A percentile compares a stretch with the other conserved stretches of the same genome.
phyloP scores from a whole-genome alignment of 2,113 vertebrate genomes.

The Lucifuga dentata region DNA sequence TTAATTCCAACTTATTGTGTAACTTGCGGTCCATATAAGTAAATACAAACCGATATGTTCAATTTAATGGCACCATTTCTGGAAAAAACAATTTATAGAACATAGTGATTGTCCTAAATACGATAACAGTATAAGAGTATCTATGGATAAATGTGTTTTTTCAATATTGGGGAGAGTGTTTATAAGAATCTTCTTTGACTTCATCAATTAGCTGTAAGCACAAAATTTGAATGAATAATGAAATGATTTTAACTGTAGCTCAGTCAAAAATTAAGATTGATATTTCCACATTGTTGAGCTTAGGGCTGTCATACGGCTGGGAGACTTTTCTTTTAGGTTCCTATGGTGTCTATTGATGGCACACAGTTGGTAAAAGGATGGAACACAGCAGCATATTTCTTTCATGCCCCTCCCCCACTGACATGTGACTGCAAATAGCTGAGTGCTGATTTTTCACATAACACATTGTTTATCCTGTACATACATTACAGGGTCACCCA shows the following conservation, averaged over 20 bases:
- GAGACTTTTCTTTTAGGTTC: conserved; percentile 41
- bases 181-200: conserved; percentile 30
- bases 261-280: conserved; percentile 36
- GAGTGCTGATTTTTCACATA: conserved; percentile 36
- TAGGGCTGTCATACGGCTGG: conserved; percentile 53
- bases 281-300: conserved; percentile 44
- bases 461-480: conserved; percentile 45
- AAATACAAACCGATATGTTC: not conserved
- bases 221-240: conserved; percentile 45
- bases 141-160: not conserved
- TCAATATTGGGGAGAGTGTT: conserved; percentile 32
- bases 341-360: conserved; percentile 56
- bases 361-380: conserved; percentile 49
- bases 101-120: conserved; percentile 22
- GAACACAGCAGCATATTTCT: conserved; percentile 31
- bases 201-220: conserved; percentile 30
- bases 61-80: not conserved
- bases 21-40: no score
- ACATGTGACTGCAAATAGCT: conserved; percentile 35
- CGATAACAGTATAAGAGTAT: conserved; percentile 5
- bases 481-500: no score
- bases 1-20: no score
- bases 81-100: not conserved
- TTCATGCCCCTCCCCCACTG: conserved; percentile 43
- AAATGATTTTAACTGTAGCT: conserved; percentile 21